Conservation (phyloP, 2,888 invertebrate genomes). For the Stenurella melanura region DNA sequence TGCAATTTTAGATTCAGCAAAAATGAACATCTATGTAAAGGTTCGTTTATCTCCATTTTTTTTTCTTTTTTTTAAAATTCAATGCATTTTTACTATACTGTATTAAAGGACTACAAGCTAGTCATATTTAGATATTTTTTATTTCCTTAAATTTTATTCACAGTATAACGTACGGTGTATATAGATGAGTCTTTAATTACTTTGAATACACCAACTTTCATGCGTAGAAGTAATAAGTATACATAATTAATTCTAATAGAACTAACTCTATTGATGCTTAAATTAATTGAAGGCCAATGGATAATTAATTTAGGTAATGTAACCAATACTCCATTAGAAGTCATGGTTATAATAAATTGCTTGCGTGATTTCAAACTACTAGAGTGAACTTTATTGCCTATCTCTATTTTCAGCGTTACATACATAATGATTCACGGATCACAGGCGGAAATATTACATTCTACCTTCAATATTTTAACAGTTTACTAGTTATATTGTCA, state of each 20-base stretch:
- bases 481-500: too few relatives aligned
- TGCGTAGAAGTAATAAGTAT: background rate
- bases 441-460: too few relatives aligned
- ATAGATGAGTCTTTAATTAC: background rate
- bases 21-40: too few relatives aligned
- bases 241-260: background rate
- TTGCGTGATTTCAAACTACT: conserved; percentile 24
- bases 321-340: background rate
- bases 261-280: background rate
- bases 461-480: too few relatives aligned
- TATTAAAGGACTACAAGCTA: too few relatives aligned
- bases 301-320: conserved; percentile 8
- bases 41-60: too few relatives aligned
- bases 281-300: conserved; percentile 10
- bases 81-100: too few relatives aligned
- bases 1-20: too few relatives aligned
- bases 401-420: background rate
- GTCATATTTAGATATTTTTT: too few relatives aligned
- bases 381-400: background rate
- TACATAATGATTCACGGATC: background rate
- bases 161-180: too few relatives aligned
- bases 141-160: too few relatives aligned
- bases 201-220: background rate
- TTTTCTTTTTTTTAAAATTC: too few relatives aligned
- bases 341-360: background rate